A percentile compares a stretch with the other conserved stretches of the same genome.
Conservation (phyloP, 2,888 invertebrate genomes). For the Paralinhomoeus sp. region DNA sequence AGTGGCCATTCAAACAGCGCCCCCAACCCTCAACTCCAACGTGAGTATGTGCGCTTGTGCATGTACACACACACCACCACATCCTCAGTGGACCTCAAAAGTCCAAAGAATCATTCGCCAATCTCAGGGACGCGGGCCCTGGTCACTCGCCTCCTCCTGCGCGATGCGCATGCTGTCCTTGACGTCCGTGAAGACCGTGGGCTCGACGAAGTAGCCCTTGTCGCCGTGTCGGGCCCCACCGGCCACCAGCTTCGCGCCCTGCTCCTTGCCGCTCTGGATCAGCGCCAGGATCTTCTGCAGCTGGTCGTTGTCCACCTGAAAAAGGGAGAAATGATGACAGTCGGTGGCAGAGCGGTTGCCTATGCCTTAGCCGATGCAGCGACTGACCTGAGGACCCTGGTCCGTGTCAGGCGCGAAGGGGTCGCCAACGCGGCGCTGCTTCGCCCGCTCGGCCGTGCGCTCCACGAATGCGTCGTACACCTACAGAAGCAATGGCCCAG, state of each 20-base stretch:
- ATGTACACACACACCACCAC: too few relatives aligned
- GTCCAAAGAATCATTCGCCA: too few relatives aligned
- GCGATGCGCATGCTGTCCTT: constrained; percentile 31
- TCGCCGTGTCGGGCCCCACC: constrained; percentile 37
- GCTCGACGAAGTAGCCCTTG: constrained; percentile 30
- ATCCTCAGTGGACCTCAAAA: too few relatives aligned
- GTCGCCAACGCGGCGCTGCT: constrained; percentile 55
- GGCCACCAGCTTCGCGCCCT: constrained; percentile 58
- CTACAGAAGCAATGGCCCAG: background rate
- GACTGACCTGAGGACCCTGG: constrained; percentile 63
- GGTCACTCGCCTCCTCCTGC: constrained; percentile 27
- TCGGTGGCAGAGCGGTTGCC: too few relatives aligned
- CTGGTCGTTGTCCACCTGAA: constrained; percentile 53
- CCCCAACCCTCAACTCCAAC: too few relatives aligned
- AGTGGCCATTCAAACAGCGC: too few relatives aligned
- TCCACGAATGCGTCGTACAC: constrained; percentile 65
- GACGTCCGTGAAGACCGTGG: constrained; percentile 33
- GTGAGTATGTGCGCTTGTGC: too few relatives aligned
- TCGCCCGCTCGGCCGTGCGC: constrained; percentile 51
- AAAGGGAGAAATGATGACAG: too few relatives aligned
- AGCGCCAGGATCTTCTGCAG: constrained; percentile 53
- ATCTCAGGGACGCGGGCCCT: background rate
- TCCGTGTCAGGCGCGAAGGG: constrained; percentile 58
- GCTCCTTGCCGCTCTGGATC: constrained; percentile 53
- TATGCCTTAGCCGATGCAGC: too few relatives aligned